Conservation (phyloP, 2,888 invertebrate genomes). For the Pammene aurita region DNA sequence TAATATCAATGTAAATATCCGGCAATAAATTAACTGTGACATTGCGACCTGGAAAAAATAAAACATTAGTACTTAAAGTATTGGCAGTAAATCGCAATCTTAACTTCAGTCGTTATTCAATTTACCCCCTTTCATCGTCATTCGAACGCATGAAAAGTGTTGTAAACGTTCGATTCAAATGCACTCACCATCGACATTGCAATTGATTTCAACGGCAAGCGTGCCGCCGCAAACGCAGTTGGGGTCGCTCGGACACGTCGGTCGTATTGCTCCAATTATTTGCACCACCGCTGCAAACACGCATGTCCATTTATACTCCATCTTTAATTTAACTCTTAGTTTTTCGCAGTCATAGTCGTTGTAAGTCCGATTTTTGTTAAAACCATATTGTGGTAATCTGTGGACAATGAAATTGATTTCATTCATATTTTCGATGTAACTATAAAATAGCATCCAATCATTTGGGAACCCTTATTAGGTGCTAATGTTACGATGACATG, state of each 20-base stretch:
- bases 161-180: conserved; percentile 50
- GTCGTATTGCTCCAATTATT: conserved; percentile 69
- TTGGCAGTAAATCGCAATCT: not conserved
- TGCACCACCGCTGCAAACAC: conserved; percentile 65
- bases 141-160: conserved; percentile 18
- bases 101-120: conserved; percentile 7
- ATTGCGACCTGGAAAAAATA: conserved; percentile 67
- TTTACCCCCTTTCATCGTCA: conserved; percentile 1
- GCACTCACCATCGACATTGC: conserved; percentile 79
- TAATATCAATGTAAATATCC: conserved; percentile 72
- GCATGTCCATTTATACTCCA: conserved; percentile 66
- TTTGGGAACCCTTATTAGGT: not conserved
- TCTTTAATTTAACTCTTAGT: conserved; percentile 52
- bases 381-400: conserved; percentile 30
- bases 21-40: conserved; percentile 75
- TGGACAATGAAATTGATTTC: conserved; percentile 26
- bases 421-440: not conserved
- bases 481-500: too few relatives aligned
- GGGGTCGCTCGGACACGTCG: conserved; percentile 75
- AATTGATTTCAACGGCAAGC: conserved; percentile 76
- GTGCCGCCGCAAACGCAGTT: conserved; percentile 79
- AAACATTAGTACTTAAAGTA: not conserved
- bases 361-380: conserved; percentile 4
- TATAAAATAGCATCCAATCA: not conserved
- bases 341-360: conserved; percentile 32